These are phyloP conservation scores for Stegodyphus dumicola DNA, from an alignment of 1,140 invertebrate species.

Conservation along the genomic window DNA sequence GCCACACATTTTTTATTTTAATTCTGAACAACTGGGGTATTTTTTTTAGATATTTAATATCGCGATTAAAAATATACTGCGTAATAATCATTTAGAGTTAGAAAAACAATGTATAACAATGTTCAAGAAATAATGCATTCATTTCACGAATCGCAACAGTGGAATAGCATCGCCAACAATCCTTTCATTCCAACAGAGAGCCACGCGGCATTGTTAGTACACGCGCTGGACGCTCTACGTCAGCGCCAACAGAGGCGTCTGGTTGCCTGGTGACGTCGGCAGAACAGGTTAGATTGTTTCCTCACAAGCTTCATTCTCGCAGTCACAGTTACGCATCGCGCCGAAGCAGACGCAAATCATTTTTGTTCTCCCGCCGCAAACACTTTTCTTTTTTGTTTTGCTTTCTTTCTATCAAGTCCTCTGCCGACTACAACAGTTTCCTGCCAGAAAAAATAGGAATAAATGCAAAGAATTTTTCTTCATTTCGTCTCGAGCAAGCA, in stretches of 20 bases:
- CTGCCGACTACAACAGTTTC: no score
- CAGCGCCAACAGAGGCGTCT: conserved; percentile 45
- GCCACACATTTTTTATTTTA: no score
- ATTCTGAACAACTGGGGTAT: no score
- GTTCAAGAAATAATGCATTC: background rate
- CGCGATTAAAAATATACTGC: background rate
- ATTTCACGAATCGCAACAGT: background rate
- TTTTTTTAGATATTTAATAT: background rate
- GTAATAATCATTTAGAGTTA: background rate
- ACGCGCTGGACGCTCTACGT: conserved; percentile 19
- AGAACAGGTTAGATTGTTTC: conserved; percentile 53
- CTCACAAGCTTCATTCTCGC: conserved; percentile 20
- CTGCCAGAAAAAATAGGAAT: no score
- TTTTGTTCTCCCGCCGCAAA: background rate
- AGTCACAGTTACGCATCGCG: conserved; percentile 43
- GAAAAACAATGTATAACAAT: background rate
- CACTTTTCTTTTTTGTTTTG: background rate
- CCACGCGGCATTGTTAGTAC: conserved; percentile 55
- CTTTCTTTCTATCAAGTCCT: background rate
- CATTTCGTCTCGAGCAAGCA: no score
- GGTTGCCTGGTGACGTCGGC: conserved; percentile 42
- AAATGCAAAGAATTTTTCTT: no score
- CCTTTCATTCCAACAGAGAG: background rate
- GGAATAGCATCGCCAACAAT: background rate
- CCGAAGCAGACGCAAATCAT: conserved; percentile 1